Evolutionary conservation across 2,797 vertebrate species (phyloP).

Genomic region (Parauchenoglanis punctatus): DNA sequence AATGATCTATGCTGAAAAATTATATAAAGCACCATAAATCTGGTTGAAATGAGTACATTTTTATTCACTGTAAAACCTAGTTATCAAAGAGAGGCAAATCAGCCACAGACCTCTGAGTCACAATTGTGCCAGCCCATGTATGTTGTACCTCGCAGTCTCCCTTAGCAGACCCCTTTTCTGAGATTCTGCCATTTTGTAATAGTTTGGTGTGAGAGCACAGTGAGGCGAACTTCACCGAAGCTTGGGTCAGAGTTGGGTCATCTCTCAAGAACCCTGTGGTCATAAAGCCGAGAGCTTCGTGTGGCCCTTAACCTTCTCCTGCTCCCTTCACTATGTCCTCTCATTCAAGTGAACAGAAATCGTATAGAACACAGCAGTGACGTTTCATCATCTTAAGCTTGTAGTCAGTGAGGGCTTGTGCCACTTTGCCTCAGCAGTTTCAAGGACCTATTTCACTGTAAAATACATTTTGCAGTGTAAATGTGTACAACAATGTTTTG

Average conservation of each 20-base stretch:
- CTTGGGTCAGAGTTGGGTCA: constrained; percentile 61
- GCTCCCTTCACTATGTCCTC: constrained; percentile 11
- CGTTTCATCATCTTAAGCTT: background rate
- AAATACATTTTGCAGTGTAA: background rate
- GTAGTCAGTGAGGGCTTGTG: background rate
- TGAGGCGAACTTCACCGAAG: constrained; percentile 55
- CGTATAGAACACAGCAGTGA: background rate
- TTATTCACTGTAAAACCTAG: background rate
- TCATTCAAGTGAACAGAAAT: background rate
- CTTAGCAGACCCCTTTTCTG: constrained; percentile 49
- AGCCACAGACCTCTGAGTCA: background rate
- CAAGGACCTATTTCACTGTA: background rate
- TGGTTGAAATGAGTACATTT: background rate
- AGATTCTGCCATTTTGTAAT: constrained; percentile 63
- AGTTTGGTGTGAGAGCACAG: constrained; percentile 50
- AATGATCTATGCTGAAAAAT: background rate
- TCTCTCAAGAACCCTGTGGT: constrained; percentile 47
- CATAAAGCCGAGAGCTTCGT: constrained; percentile 40
- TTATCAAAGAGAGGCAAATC: background rate
- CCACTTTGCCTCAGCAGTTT: background rate
- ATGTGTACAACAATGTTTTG: background rate
- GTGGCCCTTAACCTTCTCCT: constrained; percentile 32
- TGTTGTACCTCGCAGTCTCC: constrained; percentile 55
- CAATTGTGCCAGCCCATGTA: background rate
- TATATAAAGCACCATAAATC: background rate